Base-by-base conservation (phyloP, 92 coral and sea anemone genomes). In the Palythoa grandis region DNA sequence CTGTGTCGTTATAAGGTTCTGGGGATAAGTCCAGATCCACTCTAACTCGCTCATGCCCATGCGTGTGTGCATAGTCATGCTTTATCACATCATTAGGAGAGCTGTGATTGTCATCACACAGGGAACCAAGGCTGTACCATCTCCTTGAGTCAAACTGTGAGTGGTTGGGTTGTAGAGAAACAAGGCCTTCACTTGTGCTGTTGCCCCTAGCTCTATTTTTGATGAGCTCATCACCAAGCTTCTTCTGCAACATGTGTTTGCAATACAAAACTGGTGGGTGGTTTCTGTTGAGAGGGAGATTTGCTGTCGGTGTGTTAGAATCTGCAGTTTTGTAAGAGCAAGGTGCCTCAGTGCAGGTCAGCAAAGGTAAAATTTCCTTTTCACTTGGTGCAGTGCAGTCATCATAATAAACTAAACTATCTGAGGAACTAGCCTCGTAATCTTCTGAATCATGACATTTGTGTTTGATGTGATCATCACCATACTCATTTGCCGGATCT, bases 111-210 rank as follows among this genome's bases (percentile, higher is more conserved):
- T 80, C 85, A 68, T 80, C 85, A 80, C 85, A 80, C 60, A 80
- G 61, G 56, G 85, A 80, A 9, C 85, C 85, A 54, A 80, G 58
- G 48, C 85, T 80, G 75, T 80, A 80, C 85, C 85, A 80, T 14
- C 75, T 48, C 35, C 85, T 65, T 53, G 85, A 80, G 47, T 80
- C 85, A 80, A 50, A 63, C 17, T 80, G 85, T 40, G 73, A 80
- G 58, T 48, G 85, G 48, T 66, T 66, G 38, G 13, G 17, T 35
- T 80, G 54, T 23, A 43, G 63, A 3, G 53, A 17, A 11, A 22
- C 83, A 58, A 38, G 7, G 56, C 43, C 17, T 38, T 15, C 85
- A 19, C 7, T 53, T 1, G 85, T 63, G 23, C 74, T 80, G 24
- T 12, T 65, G 39, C 35, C 73, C 65, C 54, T 79, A 66, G 22